phyloP scores from a whole-genome alignment of 2,113 vertebrate species.

The Rhinoptilus africanus region DNA sequence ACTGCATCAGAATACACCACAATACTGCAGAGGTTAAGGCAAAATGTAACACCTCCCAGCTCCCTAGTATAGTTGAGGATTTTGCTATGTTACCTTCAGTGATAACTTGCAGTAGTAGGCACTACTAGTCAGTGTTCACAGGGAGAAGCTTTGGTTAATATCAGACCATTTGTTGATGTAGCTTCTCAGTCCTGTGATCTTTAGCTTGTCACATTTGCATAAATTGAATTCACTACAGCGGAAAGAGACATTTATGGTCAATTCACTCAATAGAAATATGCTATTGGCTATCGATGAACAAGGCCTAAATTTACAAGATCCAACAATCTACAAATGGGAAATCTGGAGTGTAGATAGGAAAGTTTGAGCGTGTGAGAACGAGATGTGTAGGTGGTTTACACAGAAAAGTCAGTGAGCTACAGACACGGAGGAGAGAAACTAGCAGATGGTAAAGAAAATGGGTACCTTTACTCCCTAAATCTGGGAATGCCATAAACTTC shows the following conservation, averaged over 20 bases:
- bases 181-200: conserved; percentile 37
- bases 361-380: not conserved
- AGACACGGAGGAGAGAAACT: not conserved
- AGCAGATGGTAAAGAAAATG: not conserved
- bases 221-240: conserved; percentile 6
- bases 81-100: not conserved
- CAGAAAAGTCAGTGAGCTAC: not conserved
- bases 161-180: not conserved
- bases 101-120: conserved; percentile 65
- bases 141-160: not conserved
- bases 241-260: not conserved
- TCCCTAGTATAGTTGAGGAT: not conserved
- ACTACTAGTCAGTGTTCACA: conserved; percentile 63
- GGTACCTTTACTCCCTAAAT: not conserved
- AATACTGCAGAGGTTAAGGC: not conserved
- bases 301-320: not conserved
- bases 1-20: not conserved
- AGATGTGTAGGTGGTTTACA: not conserved
- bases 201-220: conserved; percentile 52
- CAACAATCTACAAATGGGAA: not conserved
- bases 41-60: not conserved
- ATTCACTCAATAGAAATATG: not conserved
- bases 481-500: not conserved
- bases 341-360: not conserved
- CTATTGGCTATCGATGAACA: not conserved